Base-by-base conservation (phyloP, 2,888 invertebrate species). In the Pycnomerus fuliginosus region DNA sequence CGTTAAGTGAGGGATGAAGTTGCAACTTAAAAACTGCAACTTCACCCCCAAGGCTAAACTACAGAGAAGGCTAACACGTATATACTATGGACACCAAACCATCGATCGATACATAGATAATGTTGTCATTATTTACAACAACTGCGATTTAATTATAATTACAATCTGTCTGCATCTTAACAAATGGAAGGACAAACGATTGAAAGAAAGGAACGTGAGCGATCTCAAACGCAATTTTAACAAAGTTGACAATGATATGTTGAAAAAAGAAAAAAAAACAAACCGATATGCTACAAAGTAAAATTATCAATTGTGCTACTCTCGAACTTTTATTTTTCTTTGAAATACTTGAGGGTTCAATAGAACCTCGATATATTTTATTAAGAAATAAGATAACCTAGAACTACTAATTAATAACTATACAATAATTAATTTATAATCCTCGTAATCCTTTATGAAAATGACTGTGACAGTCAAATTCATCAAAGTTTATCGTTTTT, bases 271-370 rank as follows among this genome's bases (percentile, higher is more conserved):
- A 41, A 46, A 50, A 52, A 50, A 23, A 49, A 41, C 43, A 45
- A 38, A 37, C 20, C 36, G 49, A 50, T 52, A 34, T 20, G 24
- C 13, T n/a, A 34, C 17, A n/a, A 31, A 30, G 55, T 53, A 56
- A 62, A 68, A 65, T 68, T 65, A 67, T 68, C 65, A 65, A 70
- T 72, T 72, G 71, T 72, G 72, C 72, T 72, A 69, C 61, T 65
- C 63, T 62, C 67, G 61, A 65, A 62, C 57, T 65, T 67, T 68
- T 27, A 25, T 11, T 25, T 40, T 37, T 33, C 17, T 38, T 22
- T 68, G 60, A 65, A 70, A 67, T 66, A 65, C 59, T 62, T 50
- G 39, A 48, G 44, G 56, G 58, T 65, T 68, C 68, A 62, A 64
- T 65, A 64, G 68, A 70, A 67, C 60, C 61, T 46, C 41, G 40